Conservation (phyloP, 2,797 vertebrate species). For the Mormyrops boulengeri region DNA sequence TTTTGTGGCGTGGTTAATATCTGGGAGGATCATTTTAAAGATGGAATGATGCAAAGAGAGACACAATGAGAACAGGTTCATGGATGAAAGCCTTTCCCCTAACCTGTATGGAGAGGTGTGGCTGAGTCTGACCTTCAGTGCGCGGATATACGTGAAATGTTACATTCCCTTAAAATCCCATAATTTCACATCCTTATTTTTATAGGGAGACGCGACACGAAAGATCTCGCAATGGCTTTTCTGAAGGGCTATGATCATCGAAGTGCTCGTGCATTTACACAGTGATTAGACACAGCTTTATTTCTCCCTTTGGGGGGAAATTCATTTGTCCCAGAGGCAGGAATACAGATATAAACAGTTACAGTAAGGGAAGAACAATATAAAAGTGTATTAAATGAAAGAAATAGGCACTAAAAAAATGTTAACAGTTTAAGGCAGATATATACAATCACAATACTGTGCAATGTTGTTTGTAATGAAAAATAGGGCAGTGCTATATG, state of each 20-base stretch:
- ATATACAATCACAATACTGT: background rate
- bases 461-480: background rate
- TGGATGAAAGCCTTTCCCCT: constrained; percentile 39
- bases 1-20: background rate
- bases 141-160: background rate
- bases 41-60: constrained; percentile 29
- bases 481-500: background rate
- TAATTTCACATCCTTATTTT: background rate
- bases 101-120: constrained; percentile 40
- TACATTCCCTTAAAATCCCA: background rate
- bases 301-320: background rate
- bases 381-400: background rate
- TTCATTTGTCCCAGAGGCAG: background rate
- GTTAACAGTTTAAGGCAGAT: background rate
- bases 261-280: background rate
- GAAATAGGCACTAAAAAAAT: background rate
- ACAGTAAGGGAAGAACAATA: background rate
- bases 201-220: background rate
- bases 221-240: background rate
- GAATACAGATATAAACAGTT: background rate
- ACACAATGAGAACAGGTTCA: constrained; percentile 46
- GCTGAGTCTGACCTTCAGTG: background rate
- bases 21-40: constrained; percentile 40
- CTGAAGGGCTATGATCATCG: background rate
- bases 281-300: background rate